Conservation (phyloP, 2,797 vertebrate genomes). For the Erithacus rubecula region DNA sequence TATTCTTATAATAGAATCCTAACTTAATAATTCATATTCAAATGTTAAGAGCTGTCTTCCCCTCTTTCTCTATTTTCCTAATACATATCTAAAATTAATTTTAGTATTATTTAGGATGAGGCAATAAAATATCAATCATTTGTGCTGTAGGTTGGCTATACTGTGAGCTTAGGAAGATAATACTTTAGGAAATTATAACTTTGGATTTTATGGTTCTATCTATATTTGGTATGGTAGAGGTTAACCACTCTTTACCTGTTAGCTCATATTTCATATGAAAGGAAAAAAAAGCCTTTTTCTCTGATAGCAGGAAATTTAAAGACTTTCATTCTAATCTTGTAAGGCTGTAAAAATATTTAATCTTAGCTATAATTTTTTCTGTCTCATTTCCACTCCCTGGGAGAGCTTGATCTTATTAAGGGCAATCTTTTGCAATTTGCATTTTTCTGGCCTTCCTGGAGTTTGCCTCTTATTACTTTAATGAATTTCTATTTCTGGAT, state of each 20-base stretch:
- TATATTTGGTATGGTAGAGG: neutral
- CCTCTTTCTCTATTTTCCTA: neutral
- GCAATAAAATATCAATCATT: neutral
- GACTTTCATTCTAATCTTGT: constrained; percentile 17
- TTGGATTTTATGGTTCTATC: neutral
- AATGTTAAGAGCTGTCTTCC: neutral
- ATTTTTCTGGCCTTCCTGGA: constrained; percentile 26
- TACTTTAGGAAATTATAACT: neutral
- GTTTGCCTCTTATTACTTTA: constrained; percentile 16
- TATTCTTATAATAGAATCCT: neutral
- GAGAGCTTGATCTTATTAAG: constrained; percentile 32
- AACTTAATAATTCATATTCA: neutral
- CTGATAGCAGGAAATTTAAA: constrained; percentile 22
- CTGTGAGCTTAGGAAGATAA: neutral
- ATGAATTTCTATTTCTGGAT: constrained; percentile 25
- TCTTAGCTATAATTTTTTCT: constrained; percentile 19
- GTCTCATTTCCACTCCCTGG: constrained; percentile 21
- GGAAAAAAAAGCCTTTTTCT: neutral
- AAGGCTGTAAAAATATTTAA: constrained; percentile 45
- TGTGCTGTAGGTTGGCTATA: neutral
- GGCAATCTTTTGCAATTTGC: constrained; percentile 35
- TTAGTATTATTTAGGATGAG: neutral
- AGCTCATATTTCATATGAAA: neutral
- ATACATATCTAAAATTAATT: neutral
- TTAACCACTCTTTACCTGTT: constrained; percentile 5